Percentiles rank a stretch among this genome's conserved stretches.
Evolutionary conservation across 2,797 vertebrate genomes (phyloP).

Genomic region (Ctenopoma multispine): DNA sequence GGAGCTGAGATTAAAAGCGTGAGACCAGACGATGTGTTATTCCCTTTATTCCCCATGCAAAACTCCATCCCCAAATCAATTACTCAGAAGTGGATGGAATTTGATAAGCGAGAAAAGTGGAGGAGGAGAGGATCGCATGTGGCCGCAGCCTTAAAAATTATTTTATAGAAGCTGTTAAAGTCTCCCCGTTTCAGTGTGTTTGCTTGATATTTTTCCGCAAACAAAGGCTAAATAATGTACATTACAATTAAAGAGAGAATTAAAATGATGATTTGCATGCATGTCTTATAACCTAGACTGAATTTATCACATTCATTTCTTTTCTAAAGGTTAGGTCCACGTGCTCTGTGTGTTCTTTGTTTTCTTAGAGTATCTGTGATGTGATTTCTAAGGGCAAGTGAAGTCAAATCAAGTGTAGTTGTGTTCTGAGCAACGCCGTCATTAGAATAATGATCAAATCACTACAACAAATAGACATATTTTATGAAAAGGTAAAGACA

Average conservation of each 20-base stretch:
- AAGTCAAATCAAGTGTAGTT: constrained; percentile 1
- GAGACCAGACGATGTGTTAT: constrained; percentile 61
- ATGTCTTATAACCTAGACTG: constrained; percentile 1
- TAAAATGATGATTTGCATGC: not conserved
- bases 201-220: constrained; percentile 2
- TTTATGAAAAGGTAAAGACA: not conserved
- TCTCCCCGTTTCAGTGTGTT: constrained; percentile 24
- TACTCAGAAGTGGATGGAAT: constrained; percentile 63
- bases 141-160: constrained; percentile 45
- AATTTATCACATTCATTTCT: not conserved
- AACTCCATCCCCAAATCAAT: constrained; percentile 78
- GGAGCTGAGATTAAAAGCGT: constrained; percentile 69
- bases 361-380: constrained; percentile 5
- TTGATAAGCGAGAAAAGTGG: constrained; percentile 40
- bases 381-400: constrained; percentile 3
- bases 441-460: not conserved
- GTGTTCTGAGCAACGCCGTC: not conserved
- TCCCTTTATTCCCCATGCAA: constrained; percentile 73
- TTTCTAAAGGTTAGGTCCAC: not conserved
- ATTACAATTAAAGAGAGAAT: constrained; percentile 16
- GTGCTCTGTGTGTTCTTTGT: constrained; percentile 5
- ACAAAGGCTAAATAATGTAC: constrained; percentile 2
- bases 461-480: not conserved
- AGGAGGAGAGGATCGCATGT: constrained; percentile 35
- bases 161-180: constrained; percentile 44